Conservation (phyloP, 2,888 invertebrate species). For the Acheta domesticus region DNA sequence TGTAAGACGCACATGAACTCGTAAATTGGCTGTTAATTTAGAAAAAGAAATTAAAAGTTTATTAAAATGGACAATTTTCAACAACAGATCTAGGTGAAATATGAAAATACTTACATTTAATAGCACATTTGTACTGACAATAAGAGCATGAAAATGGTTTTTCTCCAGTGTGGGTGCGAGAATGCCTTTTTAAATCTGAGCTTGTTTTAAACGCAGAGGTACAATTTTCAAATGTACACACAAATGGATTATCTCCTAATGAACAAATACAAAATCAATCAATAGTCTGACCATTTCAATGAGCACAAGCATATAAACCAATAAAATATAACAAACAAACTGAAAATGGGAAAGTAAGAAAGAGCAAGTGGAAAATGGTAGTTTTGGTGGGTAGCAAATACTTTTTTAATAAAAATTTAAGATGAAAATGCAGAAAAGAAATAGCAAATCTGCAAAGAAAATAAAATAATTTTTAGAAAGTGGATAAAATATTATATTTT, state of each 20-base stretch:
- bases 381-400: no score
- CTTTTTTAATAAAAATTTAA: not conserved
- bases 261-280: conserved; percentile 12
- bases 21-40: conserved; percentile 44
- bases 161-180: conserved; percentile 41
- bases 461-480: no score
- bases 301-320: no score
- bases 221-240: conserved; percentile 45
- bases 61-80: no score
- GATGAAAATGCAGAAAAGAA: not conserved
- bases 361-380: no score
- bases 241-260: conserved; percentile 44
- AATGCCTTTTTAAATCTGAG: conserved; percentile 50
- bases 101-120: conserved; percentile 41
- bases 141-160: conserved; percentile 45
- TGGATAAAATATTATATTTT: no score
- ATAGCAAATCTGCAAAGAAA: not conserved
- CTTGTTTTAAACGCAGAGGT: conserved; percentile 49
- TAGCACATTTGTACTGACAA: conserved; percentile 45
- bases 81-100: not conserved
- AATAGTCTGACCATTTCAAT: no score
- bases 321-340: no score
- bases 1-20: conserved; percentile 44
- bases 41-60: not conserved
- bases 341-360: no score